phyloP scores from a whole-genome alignment of 1,140 invertebrate genomes.

The Drosophila virilis region DNA sequence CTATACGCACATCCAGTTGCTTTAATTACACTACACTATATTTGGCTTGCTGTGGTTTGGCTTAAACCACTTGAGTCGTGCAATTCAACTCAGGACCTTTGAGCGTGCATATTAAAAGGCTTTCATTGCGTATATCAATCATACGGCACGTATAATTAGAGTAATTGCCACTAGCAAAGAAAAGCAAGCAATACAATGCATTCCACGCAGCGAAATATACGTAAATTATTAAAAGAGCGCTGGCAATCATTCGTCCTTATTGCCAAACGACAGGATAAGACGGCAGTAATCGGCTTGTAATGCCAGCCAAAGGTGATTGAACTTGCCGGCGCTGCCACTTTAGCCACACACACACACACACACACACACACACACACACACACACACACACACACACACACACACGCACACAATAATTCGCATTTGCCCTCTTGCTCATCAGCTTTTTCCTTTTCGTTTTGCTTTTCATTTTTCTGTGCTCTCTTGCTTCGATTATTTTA shows the following conservation, averaged over 20 bases:
- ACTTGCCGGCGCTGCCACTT: conserved; percentile 43
- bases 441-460: conserved; percentile 7
- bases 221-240: conserved; percentile 24
- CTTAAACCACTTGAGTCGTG: conserved; percentile 2
- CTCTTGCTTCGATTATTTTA: conserved; percentile 36
- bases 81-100: conserved; percentile 1
- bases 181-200: background rate
- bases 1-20: conserved; percentile 13
- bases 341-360: background rate
- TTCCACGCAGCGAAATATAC: conserved; percentile 10
- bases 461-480: conserved; percentile 17
- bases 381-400: background rate
- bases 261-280: conserved; percentile 45
- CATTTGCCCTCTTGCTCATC: conserved; percentile 24
- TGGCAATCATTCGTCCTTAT: conserved; percentile 40
- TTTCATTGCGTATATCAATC: conserved; percentile 41
- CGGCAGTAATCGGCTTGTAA: conserved; percentile 40
- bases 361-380: background rate
- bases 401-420: background rate
- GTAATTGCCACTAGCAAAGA: conserved; percentile 18
- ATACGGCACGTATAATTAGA: conserved; percentile 39
- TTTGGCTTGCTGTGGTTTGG: conserved; percentile 1
- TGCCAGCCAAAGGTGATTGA: conserved; percentile 47
- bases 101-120: conserved; percentile 14
- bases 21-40: conserved; percentile 11